Conservation (phyloP, 2,888 invertebrate species). For the Zele albiditarsus region DNA sequence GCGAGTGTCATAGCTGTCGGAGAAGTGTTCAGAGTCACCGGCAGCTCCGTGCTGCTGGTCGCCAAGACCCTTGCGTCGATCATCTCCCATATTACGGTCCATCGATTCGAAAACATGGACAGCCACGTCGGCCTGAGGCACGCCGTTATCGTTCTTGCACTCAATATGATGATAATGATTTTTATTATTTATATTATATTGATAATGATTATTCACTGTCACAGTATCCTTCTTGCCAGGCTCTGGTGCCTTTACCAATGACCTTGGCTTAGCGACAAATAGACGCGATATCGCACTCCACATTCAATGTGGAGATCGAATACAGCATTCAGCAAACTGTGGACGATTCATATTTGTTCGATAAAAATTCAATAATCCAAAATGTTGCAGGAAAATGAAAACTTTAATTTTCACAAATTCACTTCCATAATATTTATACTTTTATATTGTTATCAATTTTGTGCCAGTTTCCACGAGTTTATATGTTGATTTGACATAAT, state of each 20-base stretch:
- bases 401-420: background rate
- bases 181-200: constrained; percentile 28
- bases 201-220: constrained; percentile 22
- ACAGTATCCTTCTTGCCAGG: constrained; percentile 51
- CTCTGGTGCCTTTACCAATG: constrained; percentile 57
- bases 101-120: constrained; percentile 72
- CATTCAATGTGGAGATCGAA: constrained; percentile 64
- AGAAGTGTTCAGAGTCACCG: constrained; percentile 63
- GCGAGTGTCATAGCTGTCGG: constrained; percentile 67
- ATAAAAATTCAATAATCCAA: constrained; percentile 8
- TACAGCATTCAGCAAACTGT: constrained; percentile 20
- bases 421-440: background rate
- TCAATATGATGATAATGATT: constrained; percentile 43
- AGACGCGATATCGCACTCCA: constrained; percentile 71
- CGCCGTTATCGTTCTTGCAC: constrained; percentile 54
- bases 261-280: constrained; percentile 64
- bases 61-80: constrained; percentile 64
- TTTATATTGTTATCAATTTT: background rate
- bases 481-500: background rate
- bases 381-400: background rate
- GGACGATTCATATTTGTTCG: constrained; percentile 11
- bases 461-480: background rate
- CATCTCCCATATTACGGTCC: constrained; percentile 71
- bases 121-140: constrained; percentile 64
- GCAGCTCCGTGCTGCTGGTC: constrained; percentile 57